phyloP scores from a whole-genome alignment of 2,113 vertebrate genomes.

The Nycticorax nycticorax region DNA sequence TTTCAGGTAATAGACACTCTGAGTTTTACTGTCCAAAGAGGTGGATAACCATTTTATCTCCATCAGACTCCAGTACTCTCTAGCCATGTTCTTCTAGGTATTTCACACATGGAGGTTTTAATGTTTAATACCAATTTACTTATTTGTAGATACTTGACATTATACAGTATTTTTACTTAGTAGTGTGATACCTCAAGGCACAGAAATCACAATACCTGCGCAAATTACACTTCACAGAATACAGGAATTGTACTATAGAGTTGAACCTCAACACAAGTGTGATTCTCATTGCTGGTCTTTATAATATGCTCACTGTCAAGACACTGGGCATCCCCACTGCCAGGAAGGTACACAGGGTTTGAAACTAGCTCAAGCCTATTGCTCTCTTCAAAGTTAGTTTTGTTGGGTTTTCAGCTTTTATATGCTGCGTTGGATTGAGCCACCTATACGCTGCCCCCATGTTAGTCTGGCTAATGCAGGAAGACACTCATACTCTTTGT shows the following conservation, averaged over 20 bases:
- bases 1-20: background rate
- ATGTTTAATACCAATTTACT: background rate
- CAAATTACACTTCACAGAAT: background rate
- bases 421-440: background rate
- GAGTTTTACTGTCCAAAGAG: background rate
- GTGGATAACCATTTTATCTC: background rate
- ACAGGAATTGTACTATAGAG: background rate
- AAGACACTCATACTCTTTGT: background rate
- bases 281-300: background rate
- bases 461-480: background rate
- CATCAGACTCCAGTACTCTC: background rate
- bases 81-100: background rate
- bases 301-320: background rate
- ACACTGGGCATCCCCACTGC: background rate
- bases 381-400: background rate
- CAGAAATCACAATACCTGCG: background rate
- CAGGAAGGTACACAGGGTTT: background rate
- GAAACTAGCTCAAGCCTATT: background rate
- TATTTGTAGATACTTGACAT: background rate
- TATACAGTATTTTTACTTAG: background rate
- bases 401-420: background rate
- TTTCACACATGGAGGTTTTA: background rate
- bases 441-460: fast-evolving
- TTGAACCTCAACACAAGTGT: background rate
- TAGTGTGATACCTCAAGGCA: background rate